Evolutionary conservation across 2,797 vertebrate species (phyloP), one percentile per base, ranked within the genome.

Genomic region (Chrosomus eos): DNA sequence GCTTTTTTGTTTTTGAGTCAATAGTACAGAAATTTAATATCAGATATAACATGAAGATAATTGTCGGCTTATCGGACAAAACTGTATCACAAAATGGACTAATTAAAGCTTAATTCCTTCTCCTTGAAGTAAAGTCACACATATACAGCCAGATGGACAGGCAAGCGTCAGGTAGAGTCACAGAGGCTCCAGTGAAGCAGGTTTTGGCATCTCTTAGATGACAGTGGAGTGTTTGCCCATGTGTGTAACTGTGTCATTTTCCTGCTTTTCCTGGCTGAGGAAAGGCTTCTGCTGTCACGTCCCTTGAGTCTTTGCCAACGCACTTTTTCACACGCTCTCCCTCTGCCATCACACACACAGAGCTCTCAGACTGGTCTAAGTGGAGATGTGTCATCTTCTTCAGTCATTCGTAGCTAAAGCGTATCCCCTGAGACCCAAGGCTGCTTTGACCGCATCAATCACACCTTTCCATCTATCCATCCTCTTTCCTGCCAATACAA

Each of bases 291-390:
- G 91, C 92, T 93, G 91, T 92, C 90, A 67, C 90, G 91, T 73
- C 84, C 91, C 87, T 86, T 91, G 90, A 82, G 91, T 91, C 91
- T 93, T 93, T 94, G 93, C 93, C 91, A 92, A 43, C 23, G 3
- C 55, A 28, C 38, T 64, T 58, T 55, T 82, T 74, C 78, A 80
- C 84, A 80, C 64, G 43, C 71, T 72, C 55, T 31, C 68, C 38
- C 38, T 38, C 48, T 67, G 80, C 87, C 79, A 74, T 87, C 85
- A 75, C 68, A 80, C 80, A 70, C 73, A 60, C 58, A 28, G 75
- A 80, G 55, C 86, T 89, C 87, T 87, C 87, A 83, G 78, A 84
- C 84, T 84, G 68, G 87, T 88, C 89, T 81, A 88, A 90, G 91
- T 81, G 88, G 86, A 90, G 91, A 92, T 88, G 87, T 93, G 93